Evolutionary conservation across 2,797 vertebrate genomes (phyloP), one percentile per base, ranked within the genome.

Genomic region (Macroramphosus scolopax): DNA sequence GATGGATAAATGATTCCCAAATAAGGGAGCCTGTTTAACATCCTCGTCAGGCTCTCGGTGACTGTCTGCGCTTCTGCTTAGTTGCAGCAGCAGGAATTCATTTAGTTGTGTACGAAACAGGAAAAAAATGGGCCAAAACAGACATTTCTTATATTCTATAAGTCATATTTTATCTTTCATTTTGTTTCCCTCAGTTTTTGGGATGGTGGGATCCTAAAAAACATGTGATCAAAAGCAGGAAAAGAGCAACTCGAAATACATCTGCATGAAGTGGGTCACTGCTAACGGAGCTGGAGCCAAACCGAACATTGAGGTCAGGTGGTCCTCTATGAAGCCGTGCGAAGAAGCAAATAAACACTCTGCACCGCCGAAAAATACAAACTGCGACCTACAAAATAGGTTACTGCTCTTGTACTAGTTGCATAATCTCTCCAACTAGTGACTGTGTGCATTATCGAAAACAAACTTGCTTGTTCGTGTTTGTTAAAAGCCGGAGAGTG

Each of bases 1-100:
- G 68, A 75, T 54, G 68, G 70, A 80, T 64, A 73, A 75, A 72
- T 63, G 56, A 75, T 73, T 70, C 69, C 45, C 20, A 61, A 68
- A 80, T 65, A 71, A 51, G 51, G 45, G 68, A 74, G 60, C 61
- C 63, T 57, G 55, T 55, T 81, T 75, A 61, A 74, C 50, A 75
- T 65, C 72, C 71, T 75, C 72, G 75, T 75, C 68, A 72, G 77
- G 65, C 46, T 2, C 53, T 47, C 33, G 16, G 32, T 47, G 51
- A 47, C 74, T 56, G 55, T 66, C 57, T 60, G 57, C 47, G 60
- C 35, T 38, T 22, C 32, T 32, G 62, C 63, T 73, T 56, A 50
- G 44, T 47, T 43, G 51, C 51, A 29, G 46, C 51, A 54, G 60
- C 34, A 54, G 56, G 48, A 69, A 31, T 51, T 43, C 58, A 63